Evolutionary conservation across 1,140 invertebrate genomes (phyloP).

Genomic region (Drosophila navojoa): DNA sequence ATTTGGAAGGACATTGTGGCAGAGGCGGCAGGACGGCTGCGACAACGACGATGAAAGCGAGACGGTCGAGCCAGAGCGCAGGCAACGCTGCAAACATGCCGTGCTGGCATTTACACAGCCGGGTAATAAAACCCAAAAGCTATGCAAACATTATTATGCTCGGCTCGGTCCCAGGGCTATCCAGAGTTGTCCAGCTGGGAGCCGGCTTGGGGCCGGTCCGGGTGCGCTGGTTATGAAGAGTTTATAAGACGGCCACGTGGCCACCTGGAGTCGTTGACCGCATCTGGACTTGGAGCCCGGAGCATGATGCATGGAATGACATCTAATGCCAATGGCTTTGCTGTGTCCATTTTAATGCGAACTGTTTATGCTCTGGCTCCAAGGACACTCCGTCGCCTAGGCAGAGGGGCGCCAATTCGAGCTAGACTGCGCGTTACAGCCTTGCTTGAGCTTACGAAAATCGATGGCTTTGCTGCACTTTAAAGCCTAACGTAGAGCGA

Average conservation of each 20-base stretch:
- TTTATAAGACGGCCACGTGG: slow-evolving; percentile 49
- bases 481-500: no score
- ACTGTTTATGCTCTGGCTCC: neutral
- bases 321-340: slow-evolving; percentile 5
- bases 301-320: neutral
- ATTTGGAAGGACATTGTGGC: slow-evolving; percentile 42
- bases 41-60: slow-evolving; percentile 4
- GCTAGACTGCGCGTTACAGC: no score
- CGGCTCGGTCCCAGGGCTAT: slow-evolving; percentile 11
- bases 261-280: slow-evolving; percentile 20
- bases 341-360: neutral
- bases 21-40: slow-evolving; percentile 29
- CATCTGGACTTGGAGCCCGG: slow-evolving; percentile 1
- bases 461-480: no score
- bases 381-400: no score
- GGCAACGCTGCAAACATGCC: slow-evolving; percentile 48
- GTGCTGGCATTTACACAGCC: slow-evolving; percentile 71
- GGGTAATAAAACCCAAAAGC: slow-evolving; percentile 76
- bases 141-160: slow-evolving; percentile 79
- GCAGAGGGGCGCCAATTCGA: no score
- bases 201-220: neutral
- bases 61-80: slow-evolving; percentile 12
- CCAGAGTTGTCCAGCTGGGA: slow-evolving; percentile 8
- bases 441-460: no score
- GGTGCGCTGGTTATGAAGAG: slow-evolving; percentile 35